Evolutionary conservation across 2,888 invertebrate genomes (phyloP).

Genomic region (Pollenia labialis): DNA sequence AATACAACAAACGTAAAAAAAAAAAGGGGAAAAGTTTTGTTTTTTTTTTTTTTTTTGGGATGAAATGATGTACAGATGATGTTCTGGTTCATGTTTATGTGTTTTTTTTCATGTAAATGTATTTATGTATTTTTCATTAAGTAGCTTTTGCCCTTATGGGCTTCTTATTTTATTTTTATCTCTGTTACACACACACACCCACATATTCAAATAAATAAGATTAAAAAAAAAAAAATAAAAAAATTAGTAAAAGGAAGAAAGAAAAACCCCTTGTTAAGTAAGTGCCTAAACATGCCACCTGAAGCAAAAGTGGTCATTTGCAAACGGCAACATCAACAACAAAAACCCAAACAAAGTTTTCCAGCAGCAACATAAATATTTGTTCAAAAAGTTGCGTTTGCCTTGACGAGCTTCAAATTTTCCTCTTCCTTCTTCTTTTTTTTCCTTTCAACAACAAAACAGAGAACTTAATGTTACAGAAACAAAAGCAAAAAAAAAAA

Average conservation of each 20-base stretch:
- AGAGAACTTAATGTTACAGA: neutral
- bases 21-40: neutral
- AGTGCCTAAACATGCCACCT: slow-evolving; percentile 67
- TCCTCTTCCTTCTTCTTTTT: too few relatives aligned
- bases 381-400: neutral
- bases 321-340: slow-evolving; percentile 41
- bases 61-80: neutral
- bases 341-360: neutral
- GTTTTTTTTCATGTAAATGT: slow-evolving; percentile 4
- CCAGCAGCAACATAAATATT: slow-evolving; percentile 41
- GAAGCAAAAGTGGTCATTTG: slow-evolving; percentile 69
- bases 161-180: neutral
- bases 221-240: slow-evolving; percentile 1
- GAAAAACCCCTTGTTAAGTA: slow-evolving; percentile 66
- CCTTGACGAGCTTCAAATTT: neutral
- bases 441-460: neutral
- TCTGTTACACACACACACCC: neutral
- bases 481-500: slow-evolving; percentile 43
- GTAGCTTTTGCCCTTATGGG: slow-evolving; percentile 63
- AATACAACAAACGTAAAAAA: neutral
- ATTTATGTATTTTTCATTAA: slow-evolving; percentile 62
- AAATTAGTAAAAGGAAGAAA: slow-evolving; percentile 11
- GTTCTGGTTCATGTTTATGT: neutral
- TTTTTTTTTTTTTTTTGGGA: neutral
- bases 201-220: slow-evolving; percentile 8